phyloP scores from a whole-genome alignment of 2,888 invertebrate genomes.

The Antitype chi region DNA sequence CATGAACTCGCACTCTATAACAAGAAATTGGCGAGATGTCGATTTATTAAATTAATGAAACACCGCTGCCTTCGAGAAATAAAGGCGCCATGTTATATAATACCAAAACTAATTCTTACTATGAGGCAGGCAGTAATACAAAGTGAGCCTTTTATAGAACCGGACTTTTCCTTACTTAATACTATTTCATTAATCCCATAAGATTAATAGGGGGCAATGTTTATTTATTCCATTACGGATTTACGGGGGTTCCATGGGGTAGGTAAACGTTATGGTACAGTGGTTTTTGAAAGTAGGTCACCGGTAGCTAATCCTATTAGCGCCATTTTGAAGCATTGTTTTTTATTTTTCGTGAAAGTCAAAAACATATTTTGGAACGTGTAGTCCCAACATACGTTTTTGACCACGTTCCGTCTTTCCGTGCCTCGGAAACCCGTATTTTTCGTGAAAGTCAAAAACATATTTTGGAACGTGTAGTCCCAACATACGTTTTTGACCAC shows the following conservation, averaged over 20 bases:
- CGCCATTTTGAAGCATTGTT: not conserved
- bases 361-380: no score
- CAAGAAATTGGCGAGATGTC: no score
- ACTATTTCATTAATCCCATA: constrained; percentile 48
- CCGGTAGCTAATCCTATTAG: constrained; percentile 11
- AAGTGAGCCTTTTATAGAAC: not conserved
- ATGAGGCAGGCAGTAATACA: not conserved
- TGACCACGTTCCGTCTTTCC: no score
- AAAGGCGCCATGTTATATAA: not conserved
- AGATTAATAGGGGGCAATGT: constrained; percentile 41
- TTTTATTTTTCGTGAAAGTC: not conserved
- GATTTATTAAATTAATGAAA: no score
- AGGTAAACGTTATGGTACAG: constrained; percentile 12
- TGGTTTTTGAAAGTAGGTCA: constrained; percentile 29
- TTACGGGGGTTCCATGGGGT: not conserved
- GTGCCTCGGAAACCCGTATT: no score
- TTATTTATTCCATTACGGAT: constrained; percentile 44
- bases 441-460: no score
- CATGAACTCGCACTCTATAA: no score
- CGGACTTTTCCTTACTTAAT: not conserved
- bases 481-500: no score
- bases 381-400: no score
- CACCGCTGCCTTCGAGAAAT: no score
- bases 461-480: no score
- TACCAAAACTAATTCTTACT: not conserved